Evolutionary conservation across 2,797 vertebrate species (phyloP).

Genomic region (Chelidonichthys spinosus): DNA sequence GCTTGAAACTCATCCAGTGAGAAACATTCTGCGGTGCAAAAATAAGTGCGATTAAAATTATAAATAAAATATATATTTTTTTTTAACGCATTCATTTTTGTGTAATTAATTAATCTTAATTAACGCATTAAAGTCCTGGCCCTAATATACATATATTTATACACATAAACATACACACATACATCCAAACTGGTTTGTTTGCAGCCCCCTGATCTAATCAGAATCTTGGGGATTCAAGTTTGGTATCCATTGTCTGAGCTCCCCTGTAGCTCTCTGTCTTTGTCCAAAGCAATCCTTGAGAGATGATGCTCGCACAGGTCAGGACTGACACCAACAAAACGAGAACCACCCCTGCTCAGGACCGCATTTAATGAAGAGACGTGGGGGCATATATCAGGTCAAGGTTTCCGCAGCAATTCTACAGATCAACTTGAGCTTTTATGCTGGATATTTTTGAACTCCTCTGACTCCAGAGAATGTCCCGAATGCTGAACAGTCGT

Average conservation of each 20-base stretch:
- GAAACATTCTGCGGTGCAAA: no score
- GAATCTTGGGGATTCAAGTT: background rate
- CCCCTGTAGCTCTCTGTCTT: slow-evolving; percentile 10
- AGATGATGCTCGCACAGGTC: slow-evolving; percentile 4
- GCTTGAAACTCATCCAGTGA: no score
- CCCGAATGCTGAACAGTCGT: slow-evolving; percentile 16
- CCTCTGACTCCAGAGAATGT: slow-evolving; percentile 4
- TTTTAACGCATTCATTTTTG: no score
- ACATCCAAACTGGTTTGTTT: background rate
- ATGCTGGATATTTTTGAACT: slow-evolving; percentile 14
- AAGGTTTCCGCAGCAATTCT: slow-evolving; percentile 23
- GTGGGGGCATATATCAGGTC: slow-evolving; percentile 24
- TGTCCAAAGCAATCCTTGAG: slow-evolving; percentile 9
- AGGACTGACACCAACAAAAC: slow-evolving; percentile 18
- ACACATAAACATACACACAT: no score
- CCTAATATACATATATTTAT: no score
- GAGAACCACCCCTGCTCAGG: background rate
- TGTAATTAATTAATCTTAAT: no score
- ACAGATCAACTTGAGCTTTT: slow-evolving; percentile 15
- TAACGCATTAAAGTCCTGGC: no score
- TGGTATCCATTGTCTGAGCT: background rate
- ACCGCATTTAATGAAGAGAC: slow-evolving; percentile 36
- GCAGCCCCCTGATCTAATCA: background rate
- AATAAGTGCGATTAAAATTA: no score
- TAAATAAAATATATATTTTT: no score